These are phyloP conservation scores for Axinella damicornis DNA, from an alignment of 37 sponge, comb jelly and placozoan species.

Conservation along the genomic window DNA sequence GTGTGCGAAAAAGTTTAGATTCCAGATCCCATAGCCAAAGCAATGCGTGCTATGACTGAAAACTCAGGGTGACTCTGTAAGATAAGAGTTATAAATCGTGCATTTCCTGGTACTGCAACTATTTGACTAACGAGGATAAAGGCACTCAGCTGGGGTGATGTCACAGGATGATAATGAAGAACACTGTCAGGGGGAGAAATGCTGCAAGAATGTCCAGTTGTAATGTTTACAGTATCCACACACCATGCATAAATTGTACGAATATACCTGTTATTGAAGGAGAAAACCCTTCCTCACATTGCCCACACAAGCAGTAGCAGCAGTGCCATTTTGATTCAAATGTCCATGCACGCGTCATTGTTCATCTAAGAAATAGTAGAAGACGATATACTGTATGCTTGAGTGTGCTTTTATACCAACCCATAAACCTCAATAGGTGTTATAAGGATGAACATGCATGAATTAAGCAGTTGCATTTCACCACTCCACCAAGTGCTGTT, in stretches of 20 bases:
- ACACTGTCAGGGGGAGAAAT: constrained; percentile 46
- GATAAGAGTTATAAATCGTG: neutral
- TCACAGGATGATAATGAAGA: constrained; percentile 23
- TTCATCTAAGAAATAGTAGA: neutral
- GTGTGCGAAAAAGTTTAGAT: neutral
- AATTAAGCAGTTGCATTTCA: too few species aligned
- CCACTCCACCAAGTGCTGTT: too few species aligned
- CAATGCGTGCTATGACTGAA: neutral
- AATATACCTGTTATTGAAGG: constrained; percentile 43
- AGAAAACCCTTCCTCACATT: constrained; percentile 21
- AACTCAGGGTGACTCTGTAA: neutral
- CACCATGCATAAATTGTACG: constrained; percentile 33
- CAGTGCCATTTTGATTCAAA: constrained; percentile 1
- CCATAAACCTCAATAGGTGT: too few species aligned
- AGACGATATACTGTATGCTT: too few species aligned
- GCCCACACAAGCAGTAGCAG: constrained; percentile 37
- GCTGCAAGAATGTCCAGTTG: neutral
- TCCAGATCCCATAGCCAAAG: neutral
- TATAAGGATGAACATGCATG: too few species aligned
- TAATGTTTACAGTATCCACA: neutral
- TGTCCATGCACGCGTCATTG: neutral
- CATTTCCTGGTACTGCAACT: neutral
- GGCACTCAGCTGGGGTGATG: constrained; percentile 11
- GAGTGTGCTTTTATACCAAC: too few species aligned
- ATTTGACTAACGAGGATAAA: constrained; percentile 10